Evolutionary conservation across 2,797 vertebrate species (phyloP).

Genomic region (Malacoraja senta): DNA sequence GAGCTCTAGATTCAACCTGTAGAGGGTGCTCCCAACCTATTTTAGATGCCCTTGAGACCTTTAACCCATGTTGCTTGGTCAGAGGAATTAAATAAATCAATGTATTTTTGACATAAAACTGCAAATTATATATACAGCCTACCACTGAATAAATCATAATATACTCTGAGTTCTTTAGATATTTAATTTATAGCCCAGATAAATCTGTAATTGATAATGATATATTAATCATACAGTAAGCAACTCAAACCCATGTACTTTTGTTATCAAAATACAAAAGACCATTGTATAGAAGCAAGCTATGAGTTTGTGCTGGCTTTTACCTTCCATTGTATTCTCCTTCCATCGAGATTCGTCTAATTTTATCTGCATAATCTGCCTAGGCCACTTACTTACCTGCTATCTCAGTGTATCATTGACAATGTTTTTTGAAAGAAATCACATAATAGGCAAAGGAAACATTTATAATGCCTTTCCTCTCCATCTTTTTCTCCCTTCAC

Average conservation of each 20-base stretch:
- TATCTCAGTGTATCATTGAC: not conserved
- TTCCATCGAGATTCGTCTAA: not conserved
- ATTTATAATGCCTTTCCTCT: too few relatives aligned
- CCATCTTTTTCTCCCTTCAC: too few relatives aligned
- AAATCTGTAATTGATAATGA: not conserved
- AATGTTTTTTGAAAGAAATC: too few relatives aligned
- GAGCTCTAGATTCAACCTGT: slow-evolving; percentile 12
- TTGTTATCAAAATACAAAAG: not conserved
- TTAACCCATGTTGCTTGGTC: not conserved
- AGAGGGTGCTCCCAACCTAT: slow-evolving; percentile 30
- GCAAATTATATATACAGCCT: not conserved
- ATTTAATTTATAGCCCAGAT: not conserved
- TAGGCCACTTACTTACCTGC: not conserved
- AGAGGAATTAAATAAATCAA: not conserved
- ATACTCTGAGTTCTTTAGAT: not conserved
- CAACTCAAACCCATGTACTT: not conserved
- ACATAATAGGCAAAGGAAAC: too few relatives aligned
- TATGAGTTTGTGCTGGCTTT: not conserved
- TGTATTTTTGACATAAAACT: not conserved
- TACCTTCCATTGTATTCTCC: not conserved
- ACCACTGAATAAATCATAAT: not conserved
- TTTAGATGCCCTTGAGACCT: not conserved
- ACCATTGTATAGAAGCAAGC: not conserved
- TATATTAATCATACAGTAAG: not conserved
- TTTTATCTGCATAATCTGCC: not conserved